Conservation (phyloP, 2,797 vertebrate species). For the Agapornis canus region DNA sequence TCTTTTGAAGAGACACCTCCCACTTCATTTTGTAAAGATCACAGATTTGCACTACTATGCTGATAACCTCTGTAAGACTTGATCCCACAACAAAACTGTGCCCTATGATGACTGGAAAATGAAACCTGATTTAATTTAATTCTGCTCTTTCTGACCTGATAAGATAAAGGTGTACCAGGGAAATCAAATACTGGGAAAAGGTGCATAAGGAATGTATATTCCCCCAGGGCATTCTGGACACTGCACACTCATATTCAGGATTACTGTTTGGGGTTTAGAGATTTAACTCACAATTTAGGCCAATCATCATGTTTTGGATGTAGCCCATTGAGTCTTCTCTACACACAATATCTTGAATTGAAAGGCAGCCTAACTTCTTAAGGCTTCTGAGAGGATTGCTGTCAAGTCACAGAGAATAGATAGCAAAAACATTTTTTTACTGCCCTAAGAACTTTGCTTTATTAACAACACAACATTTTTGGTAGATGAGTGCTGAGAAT, state of each 20-base stretch:
- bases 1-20: background rate
- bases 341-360: background rate
- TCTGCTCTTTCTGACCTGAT: background rate
- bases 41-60: background rate
- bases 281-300: background rate
- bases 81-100: background rate
- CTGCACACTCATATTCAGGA: background rate
- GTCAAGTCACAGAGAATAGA: background rate
- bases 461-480: background rate
- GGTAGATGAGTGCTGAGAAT: background rate
- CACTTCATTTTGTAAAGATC: background rate
- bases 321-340: background rate
- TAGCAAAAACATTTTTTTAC: background rate
- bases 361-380: background rate
- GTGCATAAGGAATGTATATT: background rate
- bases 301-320: background rate
- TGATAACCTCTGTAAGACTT: background rate
- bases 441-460: conserved; percentile 2
- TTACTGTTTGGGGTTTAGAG: background rate
- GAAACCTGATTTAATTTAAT: background rate
- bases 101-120: background rate
- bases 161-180: background rate
- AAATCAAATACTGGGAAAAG: background rate
- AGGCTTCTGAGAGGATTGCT: background rate
- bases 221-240: background rate